Base-by-base conservation (phyloP, 2,797 vertebrate species). In the Melanotaenia boesemani region DNA sequence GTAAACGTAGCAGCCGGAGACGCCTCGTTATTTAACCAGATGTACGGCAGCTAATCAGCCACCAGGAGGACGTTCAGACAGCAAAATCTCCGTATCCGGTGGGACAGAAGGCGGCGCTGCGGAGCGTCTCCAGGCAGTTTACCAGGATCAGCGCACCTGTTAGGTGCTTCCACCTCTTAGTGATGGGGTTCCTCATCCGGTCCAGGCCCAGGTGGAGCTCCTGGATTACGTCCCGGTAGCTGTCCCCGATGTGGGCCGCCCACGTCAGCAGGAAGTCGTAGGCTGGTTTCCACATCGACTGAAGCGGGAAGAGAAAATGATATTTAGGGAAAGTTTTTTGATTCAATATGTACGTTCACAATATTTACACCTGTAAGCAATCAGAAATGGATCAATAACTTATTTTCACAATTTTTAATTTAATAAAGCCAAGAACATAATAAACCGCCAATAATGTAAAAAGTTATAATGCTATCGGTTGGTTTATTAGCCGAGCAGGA, bases 271-370 rank as follows among this genome's bases (percentile, higher is more conserved):
- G 93, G 84, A 99, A 99, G 90, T 99, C 98, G 0, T 98, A 99
- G 0, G 98, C 98, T 0, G 98, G 98, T 76, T 99, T 99, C 98
- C 98, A 99, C 98, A 99, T 99, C 80, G 96, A 97, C 97, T 98
- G 85, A 26, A 57, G 55, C 13, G 32, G 63, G 16, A 58, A n/a
- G 6, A 9, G 8, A 1, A 36, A 9, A 32, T 3, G 6, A 32
- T 32, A 32, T 32, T 32, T 3, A 32, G 32, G 32, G 6, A 32
- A 32, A 32, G 32, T 32, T 32, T 32, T 32, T 32, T 32, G 6
- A 3, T 6, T 32, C 3, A 32, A 32, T 32, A 32, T 32, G 32
- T 5, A 36, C 32, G 32, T 32, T 32, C 6, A 32, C 32, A 32
- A 32, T 32, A 3, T 32, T 32, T 32, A 32, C 32, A 32, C 32